Base-by-base conservation (phyloP, 30 jellyfish, hydroid and myxozoan genomes). In the Aurelia coerulea region DNA sequence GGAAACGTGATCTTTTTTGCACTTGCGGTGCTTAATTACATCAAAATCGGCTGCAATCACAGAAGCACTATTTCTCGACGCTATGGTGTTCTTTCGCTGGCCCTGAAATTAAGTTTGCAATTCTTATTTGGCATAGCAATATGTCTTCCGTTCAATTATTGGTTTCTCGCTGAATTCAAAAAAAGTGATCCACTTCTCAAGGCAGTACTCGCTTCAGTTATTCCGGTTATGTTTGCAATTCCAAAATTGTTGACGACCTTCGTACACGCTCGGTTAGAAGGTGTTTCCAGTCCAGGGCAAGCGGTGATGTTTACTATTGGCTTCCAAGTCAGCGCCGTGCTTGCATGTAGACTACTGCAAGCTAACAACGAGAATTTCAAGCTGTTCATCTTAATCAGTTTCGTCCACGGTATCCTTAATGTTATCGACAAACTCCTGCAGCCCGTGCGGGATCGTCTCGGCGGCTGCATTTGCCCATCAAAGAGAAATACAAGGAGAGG, bases 371-470 rank as follows among this genome's bases (percentile, higher is more conserved):
- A 77, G 33, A 62, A 17, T 65, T 62, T 77, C 49, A 18, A 2
- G 10, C 8, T 18, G 8, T 77, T 59, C 66, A 64, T 77, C 2
- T 23, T 60, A 16, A 77, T 77, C 87, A 77, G 87, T 39, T 4
- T 77, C 41, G 78, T 60, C n/a, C 78, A 77, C 58, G 78, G 87
- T 31, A 14, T 60, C 66, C 68, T 77, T 10, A 77, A 77, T 46
- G 87, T 77, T 8, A 8, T 77, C 7, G 87, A 77, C 29, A 77
- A 77, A 60, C 87, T 77, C 13, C 34, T 41, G 19, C 50, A 32
- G 78, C 87, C 87, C 1, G 29, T 77, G 32, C 49, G 67, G 53
- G 51, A 63, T 31, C 42, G 56, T 46, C 8, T 46, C 15, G 14
- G 56, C 56, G 14, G 56, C 8, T 46, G 56, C 56, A 9, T 46